Percentiles rank a stretch among this genome's conserved stretches.
Conservation (phyloP, 2,113 vertebrate genomes). For the Pyrgilauda ruficollis region DNA sequence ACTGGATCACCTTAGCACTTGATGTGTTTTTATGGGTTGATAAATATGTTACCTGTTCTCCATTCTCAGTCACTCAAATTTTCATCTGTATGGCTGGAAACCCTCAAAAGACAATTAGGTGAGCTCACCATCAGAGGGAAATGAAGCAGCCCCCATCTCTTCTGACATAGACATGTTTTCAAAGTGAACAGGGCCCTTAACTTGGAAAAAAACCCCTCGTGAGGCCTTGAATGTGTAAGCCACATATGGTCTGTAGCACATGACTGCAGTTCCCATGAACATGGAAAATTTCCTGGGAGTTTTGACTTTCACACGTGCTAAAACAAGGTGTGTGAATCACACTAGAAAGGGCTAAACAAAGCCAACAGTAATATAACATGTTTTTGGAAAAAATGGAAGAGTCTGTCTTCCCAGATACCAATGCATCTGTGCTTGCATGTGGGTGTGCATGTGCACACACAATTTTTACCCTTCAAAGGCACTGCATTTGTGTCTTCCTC, state of each 20-base stretch:
- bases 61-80: not conserved
- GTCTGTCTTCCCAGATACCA: not conserved
- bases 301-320: not conserved
- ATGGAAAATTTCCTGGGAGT: not conserved
- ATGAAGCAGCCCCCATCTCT: not conserved
- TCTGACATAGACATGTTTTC: not conserved
- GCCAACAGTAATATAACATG: not conserved
- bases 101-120: not conserved
- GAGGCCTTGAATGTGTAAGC: not conserved
- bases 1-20: not conserved
- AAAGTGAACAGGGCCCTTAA: not conserved
- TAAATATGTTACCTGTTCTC: not conserved
- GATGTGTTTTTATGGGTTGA: not conserved
- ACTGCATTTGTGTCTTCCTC: not conserved
- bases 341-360: not conserved
- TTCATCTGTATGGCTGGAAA: rapidly evolving
- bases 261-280: not conserved
- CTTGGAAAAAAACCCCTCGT: not conserved
- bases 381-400: not conserved
- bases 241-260: not conserved
- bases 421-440: not conserved
- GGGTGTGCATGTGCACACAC: too few species aligned
- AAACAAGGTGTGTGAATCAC: not conserved
- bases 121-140: not conserved
- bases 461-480: not conserved